Evolutionary conservation across 2,113 vertebrate genomes (phyloP).

Genomic region (Epinephelus cyanopodus): DNA sequence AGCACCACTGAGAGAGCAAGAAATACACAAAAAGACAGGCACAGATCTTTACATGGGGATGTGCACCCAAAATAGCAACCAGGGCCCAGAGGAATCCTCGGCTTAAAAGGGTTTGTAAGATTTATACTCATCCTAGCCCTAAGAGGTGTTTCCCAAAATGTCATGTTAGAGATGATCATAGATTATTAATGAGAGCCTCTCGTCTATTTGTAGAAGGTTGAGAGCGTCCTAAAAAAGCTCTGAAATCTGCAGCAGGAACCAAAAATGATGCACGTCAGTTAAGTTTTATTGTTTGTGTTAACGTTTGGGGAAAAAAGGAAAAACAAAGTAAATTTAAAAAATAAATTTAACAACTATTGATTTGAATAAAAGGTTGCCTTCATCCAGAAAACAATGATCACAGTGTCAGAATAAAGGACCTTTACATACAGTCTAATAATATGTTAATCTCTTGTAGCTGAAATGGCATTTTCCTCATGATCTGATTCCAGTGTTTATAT

Average conservation of each 20-base stretch:
- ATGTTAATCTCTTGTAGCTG: not conserved
- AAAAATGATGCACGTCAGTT: too few relatives aligned
- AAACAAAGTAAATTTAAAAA: too few relatives aligned
- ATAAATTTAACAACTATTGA: too few relatives aligned
- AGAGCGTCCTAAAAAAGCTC: not conserved
- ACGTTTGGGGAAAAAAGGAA: too few relatives aligned
- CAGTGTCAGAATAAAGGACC: not conserved
- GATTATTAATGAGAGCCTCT: not conserved
- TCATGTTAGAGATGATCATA: not conserved
- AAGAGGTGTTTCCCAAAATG: not conserved
- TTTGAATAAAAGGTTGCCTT: too few relatives aligned
- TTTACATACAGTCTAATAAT: not conserved
- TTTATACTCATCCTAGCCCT: not conserved
- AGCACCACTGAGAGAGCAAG: constrained; percentile 32
- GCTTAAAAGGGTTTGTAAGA: not conserved
- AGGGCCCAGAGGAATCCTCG: not conserved
- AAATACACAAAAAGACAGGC: constrained; percentile 14
- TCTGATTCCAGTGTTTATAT: not conserved
- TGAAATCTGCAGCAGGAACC: too few relatives aligned
- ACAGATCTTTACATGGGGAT: not conserved
- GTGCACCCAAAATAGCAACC: not conserved
- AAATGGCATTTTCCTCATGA: not conserved
- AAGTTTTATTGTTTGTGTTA: too few relatives aligned
- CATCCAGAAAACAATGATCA: too few relatives aligned
- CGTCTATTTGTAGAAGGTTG: not conserved